Percentiles rank a stretch among this genome's conserved stretches.
phyloP scores from a whole-genome alignment of 1,140 invertebrate species.

The Drosophila ficusphila region DNA sequence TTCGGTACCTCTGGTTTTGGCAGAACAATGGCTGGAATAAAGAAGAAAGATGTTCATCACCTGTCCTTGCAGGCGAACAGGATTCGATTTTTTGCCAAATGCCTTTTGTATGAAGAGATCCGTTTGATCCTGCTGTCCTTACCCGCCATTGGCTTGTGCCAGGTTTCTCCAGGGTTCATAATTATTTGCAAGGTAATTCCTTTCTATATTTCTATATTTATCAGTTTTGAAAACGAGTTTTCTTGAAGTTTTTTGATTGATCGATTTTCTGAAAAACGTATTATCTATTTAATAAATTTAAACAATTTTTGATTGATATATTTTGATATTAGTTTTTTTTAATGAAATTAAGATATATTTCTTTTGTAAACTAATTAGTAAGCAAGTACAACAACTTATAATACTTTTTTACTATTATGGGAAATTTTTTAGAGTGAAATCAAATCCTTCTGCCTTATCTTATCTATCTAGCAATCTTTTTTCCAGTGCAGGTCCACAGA shows the following conservation, averaged over 20 bases:
- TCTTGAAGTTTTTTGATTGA: background rate
- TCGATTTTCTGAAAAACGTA: background rate
- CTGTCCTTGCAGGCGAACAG: constrained; percentile 49
- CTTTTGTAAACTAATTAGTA: too few relatives aligned
- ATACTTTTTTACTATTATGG: too few relatives aligned
- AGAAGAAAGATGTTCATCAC: constrained; percentile 64
- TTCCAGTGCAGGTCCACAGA: constrained; percentile 12
- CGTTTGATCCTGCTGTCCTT: constrained; percentile 25
- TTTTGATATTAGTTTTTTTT: background rate
- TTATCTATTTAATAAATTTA: background rate
- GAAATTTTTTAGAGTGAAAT: too few relatives aligned
- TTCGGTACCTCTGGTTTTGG: constrained; percentile 37
- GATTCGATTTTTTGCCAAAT: constrained; percentile 30
- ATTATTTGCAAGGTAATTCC: background rate
- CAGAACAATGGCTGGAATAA: constrained; percentile 35
- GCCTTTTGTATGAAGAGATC: constrained; percentile 52
- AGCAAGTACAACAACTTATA: too few relatives aligned
- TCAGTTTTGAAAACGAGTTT: background rate
- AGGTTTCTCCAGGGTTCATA: background rate
- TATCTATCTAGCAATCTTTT: background rate
- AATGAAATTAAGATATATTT: background rate
- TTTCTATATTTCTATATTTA: background rate
- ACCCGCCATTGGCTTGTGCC: constrained; percentile 49
- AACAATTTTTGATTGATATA: background rate
- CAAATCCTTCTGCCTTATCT: background rate